phyloP scores from a whole-genome alignment of 2,888 invertebrate genomes.

The Timema cristinae region DNA sequence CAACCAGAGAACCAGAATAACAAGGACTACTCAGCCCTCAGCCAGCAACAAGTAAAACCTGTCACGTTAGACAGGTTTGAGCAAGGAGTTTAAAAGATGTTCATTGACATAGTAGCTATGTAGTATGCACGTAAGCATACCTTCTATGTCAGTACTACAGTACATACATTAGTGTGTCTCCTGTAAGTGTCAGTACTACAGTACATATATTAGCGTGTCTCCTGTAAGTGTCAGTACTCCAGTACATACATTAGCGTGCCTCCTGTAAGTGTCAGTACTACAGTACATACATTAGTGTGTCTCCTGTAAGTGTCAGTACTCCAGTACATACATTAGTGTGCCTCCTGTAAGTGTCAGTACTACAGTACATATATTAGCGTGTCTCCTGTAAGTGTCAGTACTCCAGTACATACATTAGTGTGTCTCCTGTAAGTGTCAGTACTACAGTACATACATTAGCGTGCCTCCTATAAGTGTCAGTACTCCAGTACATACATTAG shows the following conservation, averaged over 20 bases:
- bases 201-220: too few relatives aligned
- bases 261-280: slow-evolving; percentile 72
- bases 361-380: too few relatives aligned
- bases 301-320: not conserved
- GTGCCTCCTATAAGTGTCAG: not conserved
- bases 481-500: slow-evolving; percentile 48
- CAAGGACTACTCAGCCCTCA: too few relatives aligned
- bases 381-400: not conserved
- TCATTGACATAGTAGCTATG: too few relatives aligned
- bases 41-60: too few relatives aligned
- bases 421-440: slow-evolving; percentile 70
- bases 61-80: too few relatives aligned
- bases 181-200: slow-evolving; percentile 76
- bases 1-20: too few relatives aligned
- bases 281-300: too few relatives aligned
- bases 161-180: slow-evolving; percentile 55
- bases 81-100: too few relatives aligned
- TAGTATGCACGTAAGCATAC: too few relatives aligned
- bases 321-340: slow-evolving; percentile 53
- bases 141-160: not conserved
- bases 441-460: too few relatives aligned
- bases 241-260: slow-evolving; percentile 54
- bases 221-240: not conserved
- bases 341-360: slow-evolving; percentile 69
- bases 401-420: slow-evolving; percentile 49